Evolutionary conservation across 2,113 vertebrate species (phyloP), one percentile per base, ranked within the genome.

Genomic region (Kryptolebias marmoratus): DNA sequence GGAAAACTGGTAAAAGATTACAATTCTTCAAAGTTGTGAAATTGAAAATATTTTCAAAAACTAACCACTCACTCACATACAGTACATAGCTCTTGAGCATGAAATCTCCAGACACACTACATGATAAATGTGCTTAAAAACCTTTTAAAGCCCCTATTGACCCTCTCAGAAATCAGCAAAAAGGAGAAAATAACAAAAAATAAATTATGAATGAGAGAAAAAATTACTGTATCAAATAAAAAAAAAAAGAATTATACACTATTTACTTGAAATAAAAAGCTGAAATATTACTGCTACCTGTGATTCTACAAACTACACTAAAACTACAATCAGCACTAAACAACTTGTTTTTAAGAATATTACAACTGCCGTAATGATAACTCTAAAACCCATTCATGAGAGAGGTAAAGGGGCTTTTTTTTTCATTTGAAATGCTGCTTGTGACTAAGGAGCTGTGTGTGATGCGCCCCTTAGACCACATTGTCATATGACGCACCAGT

Each of bases 51-150:
- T 82, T 74, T 89, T 81, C 15, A 81, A 83, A 56, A 89, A 83
- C 61, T 64, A 73, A 86, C 70, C 85, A 89, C 74, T 84, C 70
- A 36, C 73, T 85, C 78, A 79, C 85, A 71, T 88, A 90, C 87
- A 89, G 85, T 85, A 89, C 86, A 87, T 84, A 75, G 79, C 83
- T 84, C 50, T 89, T 81, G 54, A 80, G 79, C 85, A 91, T 81
- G 84, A 91, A 74, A 85, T 85, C 80, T 85, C 74, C 79, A 91
- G 71, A 91, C 83, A 86, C 89, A 88, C 80, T 16, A 85, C 79
- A 89, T 79, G 85, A 88, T 71, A 83, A 87, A 92, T 93, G 91
- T 93, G 93, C 91, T 94, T 92, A 83, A 83, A 85, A 92, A 92
- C 85, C 89, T 70, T 88, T 92, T 89, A 59, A 85, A 90, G 89